phyloP scores from a whole-genome alignment of 2,888 invertebrate species.

The Dexiosoma caninum region DNA sequence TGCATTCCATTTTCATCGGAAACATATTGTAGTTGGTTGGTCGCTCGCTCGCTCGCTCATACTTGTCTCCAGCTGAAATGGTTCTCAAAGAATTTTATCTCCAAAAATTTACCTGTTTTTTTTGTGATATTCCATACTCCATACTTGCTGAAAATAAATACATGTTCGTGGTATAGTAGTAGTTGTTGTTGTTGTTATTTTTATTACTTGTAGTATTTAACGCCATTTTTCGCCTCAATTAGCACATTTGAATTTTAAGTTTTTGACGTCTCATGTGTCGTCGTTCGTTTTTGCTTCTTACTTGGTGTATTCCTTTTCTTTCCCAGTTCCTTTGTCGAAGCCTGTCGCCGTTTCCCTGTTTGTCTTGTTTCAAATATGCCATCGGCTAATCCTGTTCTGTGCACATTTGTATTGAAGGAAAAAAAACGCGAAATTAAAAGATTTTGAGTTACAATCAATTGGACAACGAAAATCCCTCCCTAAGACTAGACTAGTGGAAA shows the following conservation, averaged over 20 bases:
- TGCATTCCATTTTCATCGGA: not conserved
- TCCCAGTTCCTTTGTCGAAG: constrained; percentile 10
- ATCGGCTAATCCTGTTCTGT: constrained; percentile 38
- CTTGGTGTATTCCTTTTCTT: not conserved
- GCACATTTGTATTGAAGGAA: not conserved
- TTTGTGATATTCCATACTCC: not conserved
- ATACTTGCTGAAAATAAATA: constrained; percentile 7
- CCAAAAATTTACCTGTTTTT: not conserved
- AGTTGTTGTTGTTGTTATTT: not conserved
- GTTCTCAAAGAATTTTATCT: not conserved
- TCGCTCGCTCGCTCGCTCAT: too few species aligned
- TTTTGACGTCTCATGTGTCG: constrained; percentile 56
- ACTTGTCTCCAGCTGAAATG: not conserved
- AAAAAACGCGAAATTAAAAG: not conserved
- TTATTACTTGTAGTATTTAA: constrained; percentile 57
- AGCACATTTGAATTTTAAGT: constrained; percentile 59
- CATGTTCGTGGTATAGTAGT: too few species aligned
- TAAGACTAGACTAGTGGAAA: constrained; percentile 1
- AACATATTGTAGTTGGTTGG: too few species aligned
- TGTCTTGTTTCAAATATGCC: not conserved
- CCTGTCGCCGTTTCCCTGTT: not conserved
- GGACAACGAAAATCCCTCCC: not conserved
- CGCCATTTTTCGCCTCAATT: constrained; percentile 64
- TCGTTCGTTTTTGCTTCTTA: constrained; percentile 13
- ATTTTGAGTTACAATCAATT: constrained; percentile 7